Evolutionary conservation across 2,888 invertebrate species (phyloP), one percentile per base, ranked within the genome.

Genomic region (Synergus itoensis): DNA sequence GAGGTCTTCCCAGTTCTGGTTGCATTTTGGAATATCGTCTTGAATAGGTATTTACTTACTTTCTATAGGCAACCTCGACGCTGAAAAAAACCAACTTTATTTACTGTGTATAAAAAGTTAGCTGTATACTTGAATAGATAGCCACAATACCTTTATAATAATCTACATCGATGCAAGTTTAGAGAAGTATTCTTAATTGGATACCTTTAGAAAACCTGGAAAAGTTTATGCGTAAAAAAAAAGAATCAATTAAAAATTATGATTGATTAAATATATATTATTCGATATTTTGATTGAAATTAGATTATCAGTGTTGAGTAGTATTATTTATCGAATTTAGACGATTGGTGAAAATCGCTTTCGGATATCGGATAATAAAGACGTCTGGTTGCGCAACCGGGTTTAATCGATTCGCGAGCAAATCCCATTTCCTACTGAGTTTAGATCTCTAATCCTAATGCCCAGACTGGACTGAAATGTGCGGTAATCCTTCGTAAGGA

Each of bases 391-490:
- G 21, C 21, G 60, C 21, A 21, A 60, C 21, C 11, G 60, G 60
- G 60, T 60, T 60, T 60, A 60, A 60, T 60, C 21, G 60, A 60
- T 60, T 60, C 21, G 21, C 21, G 5, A 21, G 60, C 21, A 60
- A 60, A 60, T 60, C 60, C 60, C 21, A 60, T 60, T 60, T 60
- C 60, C 60, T 60, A 3, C 60, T 21, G 60, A 60, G 65, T 65
- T 65, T 65, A 60, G 69, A 79, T 80, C 80, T 79, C 79, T 77
- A 81, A 80, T 83, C 81, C 80, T 79, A 79, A 79, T 79, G 80
- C 76, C 80, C 78, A 62, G 79, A 63, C 41, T 73, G 78, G 77
- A 79, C 82, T 79, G 78, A 81, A 81, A 67, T 43, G 41, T 67
- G 16, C 14, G 73, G 53, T 53, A 73, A 53, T 73, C 36, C 48